Conservation (phyloP, 1,140 invertebrate genomes). For the Limonius californicus region DNA sequence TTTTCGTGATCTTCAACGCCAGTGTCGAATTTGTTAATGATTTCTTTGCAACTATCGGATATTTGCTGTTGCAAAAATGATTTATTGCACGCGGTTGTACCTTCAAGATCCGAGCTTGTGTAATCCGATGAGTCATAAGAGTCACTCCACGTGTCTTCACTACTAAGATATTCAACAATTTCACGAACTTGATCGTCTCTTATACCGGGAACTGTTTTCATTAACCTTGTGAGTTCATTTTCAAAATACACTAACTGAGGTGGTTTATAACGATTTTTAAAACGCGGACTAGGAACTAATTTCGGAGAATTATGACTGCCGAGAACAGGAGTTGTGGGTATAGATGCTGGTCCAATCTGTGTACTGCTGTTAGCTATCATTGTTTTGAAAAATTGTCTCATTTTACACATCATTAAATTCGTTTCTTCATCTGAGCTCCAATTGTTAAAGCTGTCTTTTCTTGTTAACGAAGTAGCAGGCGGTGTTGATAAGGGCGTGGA, state of each 20-base stretch:
- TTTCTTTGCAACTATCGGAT: constrained; percentile 81
- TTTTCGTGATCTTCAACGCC: constrained; percentile 38
- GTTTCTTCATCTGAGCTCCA: constrained; percentile 92
- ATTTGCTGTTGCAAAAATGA: constrained; percentile 79
- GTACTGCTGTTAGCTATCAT: constrained; percentile 69
- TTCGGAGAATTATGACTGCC: constrained; percentile 42
- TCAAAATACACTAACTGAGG: constrained; percentile 84
- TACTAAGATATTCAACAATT: constrained; percentile 86
- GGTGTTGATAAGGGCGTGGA: constrained; percentile 34
- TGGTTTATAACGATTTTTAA: constrained; percentile 62
- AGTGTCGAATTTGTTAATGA: constrained; percentile 78
- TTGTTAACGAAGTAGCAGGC: constrained; percentile 57
- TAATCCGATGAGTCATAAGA: constrained; percentile 89
- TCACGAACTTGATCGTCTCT: constrained; percentile 85
- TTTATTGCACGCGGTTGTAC: constrained; percentile 57
- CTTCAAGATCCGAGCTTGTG: constrained; percentile 82
- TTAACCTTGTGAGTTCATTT: constrained; percentile 80
- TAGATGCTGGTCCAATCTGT: constrained; percentile 44
- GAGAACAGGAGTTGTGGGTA: constrained; percentile 52
- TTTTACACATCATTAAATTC: constrained; percentile 92
- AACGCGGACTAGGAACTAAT: constrained; percentile 55
- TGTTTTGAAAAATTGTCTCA: constrained; percentile 87
- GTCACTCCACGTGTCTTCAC: constrained; percentile 89
- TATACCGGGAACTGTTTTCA: constrained; percentile 89
- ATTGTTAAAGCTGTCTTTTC: constrained; percentile 88